Evolutionary conservation across 2,797 vertebrate species (phyloP).

Genomic region (Pangasius macronema): DNA sequence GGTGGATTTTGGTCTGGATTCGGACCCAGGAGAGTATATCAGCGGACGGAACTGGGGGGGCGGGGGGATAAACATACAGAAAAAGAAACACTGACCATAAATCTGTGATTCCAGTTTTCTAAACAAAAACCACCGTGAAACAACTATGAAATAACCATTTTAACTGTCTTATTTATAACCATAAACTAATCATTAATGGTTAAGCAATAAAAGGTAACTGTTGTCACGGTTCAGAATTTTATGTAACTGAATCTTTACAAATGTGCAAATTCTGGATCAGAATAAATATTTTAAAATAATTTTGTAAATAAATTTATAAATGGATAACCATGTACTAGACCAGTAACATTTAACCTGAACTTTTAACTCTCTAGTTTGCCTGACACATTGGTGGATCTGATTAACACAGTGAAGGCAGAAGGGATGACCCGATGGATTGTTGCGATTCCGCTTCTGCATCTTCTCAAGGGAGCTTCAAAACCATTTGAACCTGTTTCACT

Average conservation of each 20-base stretch:
- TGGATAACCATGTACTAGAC: not conserved
- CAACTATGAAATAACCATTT: not conserved
- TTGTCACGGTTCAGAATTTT: not conserved
- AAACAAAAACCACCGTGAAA: not conserved
- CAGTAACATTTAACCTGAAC: not conserved
- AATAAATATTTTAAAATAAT: not conserved
- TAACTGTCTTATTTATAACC: not conserved
- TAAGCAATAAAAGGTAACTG: not conserved
- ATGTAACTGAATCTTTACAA: not conserved
- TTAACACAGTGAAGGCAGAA: not conserved
- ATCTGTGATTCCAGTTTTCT: not conserved
- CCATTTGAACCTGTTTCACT: slow-evolving; percentile 44
- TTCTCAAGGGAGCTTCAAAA: slow-evolving; percentile 58
- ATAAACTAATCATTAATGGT: not conserved
- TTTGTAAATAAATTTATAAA: not conserved
- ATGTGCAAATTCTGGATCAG: not conserved
- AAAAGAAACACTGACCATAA: not conserved
- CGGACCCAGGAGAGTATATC: not conserved
- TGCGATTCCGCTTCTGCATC: slow-evolving; percentile 83
- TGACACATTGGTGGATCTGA: slow-evolving; percentile 40
- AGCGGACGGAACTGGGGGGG: no score
- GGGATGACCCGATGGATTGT: slow-evolving; percentile 74
- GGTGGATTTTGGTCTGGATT: not conserved
- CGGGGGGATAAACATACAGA: not conserved
- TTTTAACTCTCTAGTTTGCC: slow-evolving; percentile 60